These are phyloP conservation scores for Salmo trutta DNA, from an alignment of 2,797 vertebrate genomes.

Conservation along the genomic window DNA sequence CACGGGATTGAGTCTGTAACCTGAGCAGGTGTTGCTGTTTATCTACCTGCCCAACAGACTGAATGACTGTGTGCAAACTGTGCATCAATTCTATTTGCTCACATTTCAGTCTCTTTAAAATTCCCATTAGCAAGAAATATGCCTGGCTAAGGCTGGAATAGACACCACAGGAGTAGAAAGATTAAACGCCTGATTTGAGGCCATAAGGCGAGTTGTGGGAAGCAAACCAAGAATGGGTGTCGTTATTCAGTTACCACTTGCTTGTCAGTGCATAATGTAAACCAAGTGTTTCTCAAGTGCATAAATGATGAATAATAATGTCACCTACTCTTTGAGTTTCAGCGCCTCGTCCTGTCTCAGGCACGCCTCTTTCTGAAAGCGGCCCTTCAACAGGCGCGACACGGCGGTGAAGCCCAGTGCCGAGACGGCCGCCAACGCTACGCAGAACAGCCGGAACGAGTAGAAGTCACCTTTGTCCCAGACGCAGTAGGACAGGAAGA, in stretches of 20 bases:
- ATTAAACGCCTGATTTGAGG: not conserved
- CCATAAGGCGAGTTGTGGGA: not conserved
- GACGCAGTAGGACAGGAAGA: constrained; percentile 95
- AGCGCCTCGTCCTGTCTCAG: constrained; percentile 69
- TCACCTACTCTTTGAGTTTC: constrained; percentile 79
- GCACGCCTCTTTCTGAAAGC: constrained; percentile 78
- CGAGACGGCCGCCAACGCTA: constrained; percentile 84
- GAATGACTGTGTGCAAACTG: not conserved
- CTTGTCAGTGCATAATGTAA: not conserved
- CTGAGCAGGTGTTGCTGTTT: not conserved
- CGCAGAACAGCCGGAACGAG: constrained; percentile 92
- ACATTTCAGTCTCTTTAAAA: not conserved
- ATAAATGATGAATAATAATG: not conserved
- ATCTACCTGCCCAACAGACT: not conserved
- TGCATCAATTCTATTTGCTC: not conserved
- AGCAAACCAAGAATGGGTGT: not conserved
- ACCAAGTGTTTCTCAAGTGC: not conserved
- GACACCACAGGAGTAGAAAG: not conserved
- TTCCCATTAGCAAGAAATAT: not conserved
- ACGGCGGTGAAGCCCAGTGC: constrained; percentile 85
- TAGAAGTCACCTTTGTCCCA: constrained; percentile 97
- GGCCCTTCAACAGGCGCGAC: constrained; percentile 79
- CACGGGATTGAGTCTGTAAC: no score
- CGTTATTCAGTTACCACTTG: not conserved
- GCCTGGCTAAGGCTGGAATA: not conserved